phyloP scores from a whole-genome alignment of 2,888 invertebrate species.

The Drosophila mercatorum region DNA sequence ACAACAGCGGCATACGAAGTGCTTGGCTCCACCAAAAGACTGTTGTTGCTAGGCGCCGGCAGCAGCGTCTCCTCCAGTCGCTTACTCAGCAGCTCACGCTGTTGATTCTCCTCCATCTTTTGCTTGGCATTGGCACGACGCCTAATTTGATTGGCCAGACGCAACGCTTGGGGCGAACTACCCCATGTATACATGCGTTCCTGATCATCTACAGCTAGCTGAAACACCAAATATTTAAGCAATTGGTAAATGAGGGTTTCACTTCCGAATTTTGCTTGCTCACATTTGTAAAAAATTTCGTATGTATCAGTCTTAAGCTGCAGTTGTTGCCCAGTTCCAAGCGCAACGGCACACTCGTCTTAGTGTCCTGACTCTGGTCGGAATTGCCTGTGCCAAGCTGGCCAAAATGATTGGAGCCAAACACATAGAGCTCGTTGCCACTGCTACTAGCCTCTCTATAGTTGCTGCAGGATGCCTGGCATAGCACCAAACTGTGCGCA shows the following conservation, averaged over 20 bases:
- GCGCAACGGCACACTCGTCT: slow-evolving; percentile 85
- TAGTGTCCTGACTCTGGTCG: slow-evolving; percentile 64
- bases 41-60: slow-evolving; percentile 34
- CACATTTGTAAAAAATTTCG: slow-evolving; percentile 92
- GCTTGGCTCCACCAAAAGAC: slow-evolving; percentile 57
- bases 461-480: slow-evolving; percentile 56
- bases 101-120: slow-evolving; percentile 85
- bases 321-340: slow-evolving; percentile 72
- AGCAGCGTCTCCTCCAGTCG: slow-evolving; percentile 81
- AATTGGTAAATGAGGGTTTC: not conserved
- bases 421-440: slow-evolving; percentile 88
- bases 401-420: slow-evolving; percentile 94
- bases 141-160: slow-evolving; percentile 88
- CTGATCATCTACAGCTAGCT: slow-evolving; percentile 88
- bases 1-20: slow-evolving; percentile 67
- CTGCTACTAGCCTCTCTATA: slow-evolving; percentile 53
- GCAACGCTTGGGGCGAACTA: slow-evolving; percentile 90
- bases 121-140: slow-evolving; percentile 86
- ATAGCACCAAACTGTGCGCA: slow-evolving; percentile 84
- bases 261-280: slow-evolving; percentile 70
- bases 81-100: slow-evolving; percentile 83
- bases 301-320: slow-evolving; percentile 85
- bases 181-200: slow-evolving; percentile 91
- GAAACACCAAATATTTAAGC: slow-evolving; percentile 36
- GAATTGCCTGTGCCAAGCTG: slow-evolving; percentile 90